These are phyloP conservation scores for Psammodynastes pulverulentus DNA, from an alignment of 2,113 vertebrate species.

Conservation along the genomic window DNA sequence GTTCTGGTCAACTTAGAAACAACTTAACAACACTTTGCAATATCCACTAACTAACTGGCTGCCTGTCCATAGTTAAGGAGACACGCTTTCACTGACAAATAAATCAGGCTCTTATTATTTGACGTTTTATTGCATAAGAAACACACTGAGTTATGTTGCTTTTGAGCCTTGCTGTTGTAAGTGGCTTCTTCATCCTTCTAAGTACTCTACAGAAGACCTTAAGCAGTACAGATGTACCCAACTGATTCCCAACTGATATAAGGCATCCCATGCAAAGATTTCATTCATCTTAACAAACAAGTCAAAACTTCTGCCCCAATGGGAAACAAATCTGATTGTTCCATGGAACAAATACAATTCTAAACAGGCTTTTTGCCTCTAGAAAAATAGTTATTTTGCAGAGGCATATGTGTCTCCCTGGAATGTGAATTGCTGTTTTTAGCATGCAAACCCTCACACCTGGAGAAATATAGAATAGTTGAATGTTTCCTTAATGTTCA, in stretches of 20 bases:
- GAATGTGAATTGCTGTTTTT: background rate
- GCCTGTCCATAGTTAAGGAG: background rate
- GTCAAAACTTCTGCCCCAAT: background rate
- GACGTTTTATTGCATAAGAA: background rate
- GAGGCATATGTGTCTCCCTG: background rate
- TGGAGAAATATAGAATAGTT: background rate
- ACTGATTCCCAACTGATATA: no score
- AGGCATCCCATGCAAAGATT: background rate
- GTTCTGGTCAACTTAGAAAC: background rate
- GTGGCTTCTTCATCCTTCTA: background rate
- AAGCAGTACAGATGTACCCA: background rate
- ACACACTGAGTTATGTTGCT: background rate
- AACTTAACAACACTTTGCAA: background rate
- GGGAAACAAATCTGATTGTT: background rate
- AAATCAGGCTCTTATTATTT: background rate
- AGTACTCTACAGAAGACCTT: background rate
- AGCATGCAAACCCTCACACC: background rate
- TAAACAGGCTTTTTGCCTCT: background rate
- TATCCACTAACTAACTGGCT: background rate
- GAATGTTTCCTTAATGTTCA: background rate
- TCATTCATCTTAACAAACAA: background rate
- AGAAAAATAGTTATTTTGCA: background rate
- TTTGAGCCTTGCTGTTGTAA: background rate
- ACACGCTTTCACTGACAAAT: background rate
- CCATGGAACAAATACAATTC: background rate